Evolutionary conservation across 2,888 invertebrate species (phyloP).

Genomic region (Scaeva pyrastri): DNA sequence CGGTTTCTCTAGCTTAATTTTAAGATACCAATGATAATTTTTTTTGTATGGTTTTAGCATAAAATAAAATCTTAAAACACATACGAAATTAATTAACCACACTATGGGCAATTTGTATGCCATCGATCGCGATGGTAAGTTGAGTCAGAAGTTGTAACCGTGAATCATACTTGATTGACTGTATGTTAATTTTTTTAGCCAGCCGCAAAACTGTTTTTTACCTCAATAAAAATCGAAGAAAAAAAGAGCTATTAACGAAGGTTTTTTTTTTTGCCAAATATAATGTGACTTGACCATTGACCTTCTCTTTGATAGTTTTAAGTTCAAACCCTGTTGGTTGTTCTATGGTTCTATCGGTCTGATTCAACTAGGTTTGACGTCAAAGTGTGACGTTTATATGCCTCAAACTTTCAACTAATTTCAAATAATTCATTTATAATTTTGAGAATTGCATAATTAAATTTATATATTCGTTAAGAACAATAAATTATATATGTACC

Average conservation of each 20-base stretch:
- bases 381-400: not conserved
- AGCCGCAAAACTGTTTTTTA: not conserved
- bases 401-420: not conserved
- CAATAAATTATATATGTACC: not conserved
- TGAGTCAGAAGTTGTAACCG: constrained; percentile 28
- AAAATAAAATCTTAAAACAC: not conserved
- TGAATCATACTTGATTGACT: constrained; percentile 15
- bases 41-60: not conserved
- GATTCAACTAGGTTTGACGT: constrained; percentile 8
- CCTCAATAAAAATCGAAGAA: not conserved
- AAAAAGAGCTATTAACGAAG: not conserved
- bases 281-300: constrained; percentile 8
- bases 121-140: not conserved
- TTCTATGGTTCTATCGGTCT: not conserved
- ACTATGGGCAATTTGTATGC: not conserved
- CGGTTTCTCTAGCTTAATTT: constrained; percentile 27
- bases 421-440: not conserved
- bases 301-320: not conserved
- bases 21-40: not conserved
- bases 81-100: not conserved
- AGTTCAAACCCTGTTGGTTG: not conserved
- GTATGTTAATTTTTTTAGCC: constrained; percentile 30
- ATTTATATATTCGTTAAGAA: not conserved
- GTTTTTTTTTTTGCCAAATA: constrained; percentile 5
- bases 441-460: not conserved